phyloP scores from a whole-genome alignment of 2,888 invertebrate species.

The Trachelus stipa region DNA sequence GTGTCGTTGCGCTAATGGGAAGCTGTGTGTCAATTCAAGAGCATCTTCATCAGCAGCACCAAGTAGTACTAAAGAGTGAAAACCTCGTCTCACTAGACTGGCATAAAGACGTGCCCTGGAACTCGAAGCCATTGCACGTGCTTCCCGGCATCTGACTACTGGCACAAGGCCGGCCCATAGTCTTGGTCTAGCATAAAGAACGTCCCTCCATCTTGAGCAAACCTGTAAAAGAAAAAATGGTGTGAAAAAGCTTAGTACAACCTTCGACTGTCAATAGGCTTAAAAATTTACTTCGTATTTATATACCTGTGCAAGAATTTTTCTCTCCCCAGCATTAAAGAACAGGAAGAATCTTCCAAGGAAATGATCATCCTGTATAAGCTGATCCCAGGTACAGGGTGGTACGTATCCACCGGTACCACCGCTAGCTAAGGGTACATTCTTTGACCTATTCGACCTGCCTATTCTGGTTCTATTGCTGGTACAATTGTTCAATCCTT shows the following conservation, averaged over 20 bases:
- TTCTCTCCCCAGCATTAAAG: conserved; percentile 82
- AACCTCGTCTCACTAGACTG: conserved; percentile 85
- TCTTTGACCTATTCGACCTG: conserved; percentile 44
- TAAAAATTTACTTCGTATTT: no score
- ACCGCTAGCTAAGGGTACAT: conserved; percentile 48
- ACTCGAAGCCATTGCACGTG: conserved; percentile 73
- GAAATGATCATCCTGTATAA: conserved; percentile 87
- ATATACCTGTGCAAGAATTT: conserved; percentile 79
- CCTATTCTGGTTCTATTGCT: conserved; percentile 44
- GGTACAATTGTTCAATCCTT: conserved; percentile 50
- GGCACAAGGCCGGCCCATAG: conserved; percentile 91
- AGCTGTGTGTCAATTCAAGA: conserved; percentile 86
- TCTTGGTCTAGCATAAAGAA: conserved; percentile 86
- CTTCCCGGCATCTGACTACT: conserved; percentile 86
- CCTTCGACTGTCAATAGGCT: neutral
- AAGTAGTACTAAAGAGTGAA: conserved; percentile 85
- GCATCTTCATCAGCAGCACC: conserved; percentile 93
- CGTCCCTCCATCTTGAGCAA: conserved; percentile 89
- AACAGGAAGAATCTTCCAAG: conserved; percentile 86
- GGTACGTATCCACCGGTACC: conserved; percentile 52
- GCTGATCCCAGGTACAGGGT: conserved; percentile 74
- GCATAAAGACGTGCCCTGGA: conserved; percentile 78
- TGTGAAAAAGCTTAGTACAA: no score
- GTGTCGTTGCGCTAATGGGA: conserved; percentile 84
- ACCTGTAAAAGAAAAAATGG: conserved; percentile 67